Conservation (phyloP, 1,140 invertebrate genomes). For the Daktulosphaira vitifoliae region DNA sequence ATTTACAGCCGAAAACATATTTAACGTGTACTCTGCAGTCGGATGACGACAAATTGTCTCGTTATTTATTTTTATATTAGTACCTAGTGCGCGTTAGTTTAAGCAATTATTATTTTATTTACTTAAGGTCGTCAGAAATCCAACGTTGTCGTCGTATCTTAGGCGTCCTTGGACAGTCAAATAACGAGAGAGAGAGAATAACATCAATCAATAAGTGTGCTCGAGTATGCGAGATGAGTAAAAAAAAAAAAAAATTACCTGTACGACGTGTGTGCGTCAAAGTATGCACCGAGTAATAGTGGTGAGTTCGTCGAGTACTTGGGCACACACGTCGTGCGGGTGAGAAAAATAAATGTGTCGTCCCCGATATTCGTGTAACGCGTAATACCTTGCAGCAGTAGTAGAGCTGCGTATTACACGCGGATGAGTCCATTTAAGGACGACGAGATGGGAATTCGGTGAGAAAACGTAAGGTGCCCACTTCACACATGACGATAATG, state of each 20-base stretch:
- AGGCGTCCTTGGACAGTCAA: slow-evolving; percentile 18
- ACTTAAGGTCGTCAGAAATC: slow-evolving; percentile 30
- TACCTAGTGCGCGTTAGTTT: no score
- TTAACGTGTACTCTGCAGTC: no score
- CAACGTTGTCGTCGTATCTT: background rate
- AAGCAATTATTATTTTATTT: slow-evolving; percentile 7
- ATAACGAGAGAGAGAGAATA: background rate
- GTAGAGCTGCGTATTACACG: no score
- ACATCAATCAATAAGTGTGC: slow-evolving; percentile 15
- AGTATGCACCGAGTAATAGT: background rate
- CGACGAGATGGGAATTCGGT: no score
- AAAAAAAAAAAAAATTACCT: no score
- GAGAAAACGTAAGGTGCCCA: slow-evolving; percentile 23
- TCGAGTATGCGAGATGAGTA: background rate
- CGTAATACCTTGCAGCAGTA: no score
- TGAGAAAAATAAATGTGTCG: slow-evolving; percentile 1
- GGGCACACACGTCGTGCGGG: background rate
- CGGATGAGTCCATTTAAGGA: no score
- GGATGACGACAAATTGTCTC: no score
- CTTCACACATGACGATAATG: slow-evolving; percentile 20
- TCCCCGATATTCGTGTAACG: background rate
- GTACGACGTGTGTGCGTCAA: background rate
- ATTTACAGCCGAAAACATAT: no score
- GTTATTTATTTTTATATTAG: no score
- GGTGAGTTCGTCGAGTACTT: background rate